Evolutionary conservation across 2,888 invertebrate species (phyloP).

Genomic region (Cerceris rybyensis): DNA sequence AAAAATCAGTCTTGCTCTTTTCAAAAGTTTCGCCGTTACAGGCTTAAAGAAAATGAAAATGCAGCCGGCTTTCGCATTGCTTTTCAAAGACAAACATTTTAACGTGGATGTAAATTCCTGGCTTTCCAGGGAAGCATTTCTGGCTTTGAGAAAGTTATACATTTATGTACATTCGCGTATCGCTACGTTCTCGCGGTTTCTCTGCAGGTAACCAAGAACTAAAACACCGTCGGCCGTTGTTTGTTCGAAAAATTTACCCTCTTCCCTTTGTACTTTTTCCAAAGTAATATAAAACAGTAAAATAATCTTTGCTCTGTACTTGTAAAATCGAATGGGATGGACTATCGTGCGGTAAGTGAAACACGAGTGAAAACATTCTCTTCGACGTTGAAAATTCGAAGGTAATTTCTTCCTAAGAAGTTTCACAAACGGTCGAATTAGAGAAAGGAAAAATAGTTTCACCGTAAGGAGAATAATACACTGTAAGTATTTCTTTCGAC

Average conservation of each 20-base stretch:
- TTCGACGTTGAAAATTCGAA: too few species aligned
- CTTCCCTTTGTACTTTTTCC: neutral
- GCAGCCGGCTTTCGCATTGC: neutral
- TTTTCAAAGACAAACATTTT: conserved; percentile 9
- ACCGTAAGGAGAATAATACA: conserved; percentile 8
- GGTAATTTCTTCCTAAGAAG: too few species aligned
- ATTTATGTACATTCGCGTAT: neutral
- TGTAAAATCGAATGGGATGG: too few species aligned
- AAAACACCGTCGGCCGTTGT: neutral
- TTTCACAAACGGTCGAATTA: too few species aligned
- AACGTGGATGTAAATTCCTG: conserved; percentile 1
- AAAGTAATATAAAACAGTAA: neutral
- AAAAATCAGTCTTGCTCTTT: too few species aligned
- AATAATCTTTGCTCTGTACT: neutral
- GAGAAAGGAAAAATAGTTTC: neutral
- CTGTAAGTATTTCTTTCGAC: neutral
- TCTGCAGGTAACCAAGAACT: conserved; percentile 1
- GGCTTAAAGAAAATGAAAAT: too few species aligned
- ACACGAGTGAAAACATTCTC: too few species aligned
- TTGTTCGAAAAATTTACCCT: conserved; percentile 9
- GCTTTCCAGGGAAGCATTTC: conserved; percentile 1
- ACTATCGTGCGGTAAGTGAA: too few species aligned
- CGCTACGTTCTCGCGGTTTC: conserved; percentile 4
- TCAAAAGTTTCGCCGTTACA: too few species aligned
- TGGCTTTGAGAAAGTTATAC: neutral